Evolutionary conservation across 2,113 vertebrate genomes (phyloP).

Genomic region (Zeus faber): DNA sequence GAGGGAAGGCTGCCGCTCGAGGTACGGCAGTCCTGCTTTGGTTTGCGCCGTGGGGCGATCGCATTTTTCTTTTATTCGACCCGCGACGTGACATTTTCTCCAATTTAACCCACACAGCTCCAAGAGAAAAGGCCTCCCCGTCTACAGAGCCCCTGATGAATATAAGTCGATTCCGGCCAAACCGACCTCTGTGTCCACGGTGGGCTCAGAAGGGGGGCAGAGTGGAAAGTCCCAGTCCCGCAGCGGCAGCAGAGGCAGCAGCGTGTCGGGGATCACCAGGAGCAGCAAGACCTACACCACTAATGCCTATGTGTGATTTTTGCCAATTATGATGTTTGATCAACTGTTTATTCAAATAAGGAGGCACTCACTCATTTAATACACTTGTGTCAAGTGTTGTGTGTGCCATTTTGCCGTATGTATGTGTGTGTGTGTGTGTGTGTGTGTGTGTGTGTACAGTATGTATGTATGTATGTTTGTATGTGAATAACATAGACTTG

Average conservation of each 20-base stretch:
- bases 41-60: neutral
- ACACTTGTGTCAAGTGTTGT: too few relatives aligned
- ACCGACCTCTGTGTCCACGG: slow-evolving; percentile 24
- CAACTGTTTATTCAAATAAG: neutral
- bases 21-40: slow-evolving; percentile 35
- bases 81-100: too few relatives aligned
- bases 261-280: slow-evolving; percentile 37
- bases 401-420: neutral
- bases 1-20: slow-evolving; percentile 60
- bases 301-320: slow-evolving; percentile 80
- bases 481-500: too few relatives aligned
- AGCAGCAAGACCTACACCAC: slow-evolving; percentile 69
- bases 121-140: slow-evolving; percentile 11
- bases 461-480: too few relatives aligned
- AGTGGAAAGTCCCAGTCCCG: slow-evolving; percentile 43
- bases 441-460: neutral
- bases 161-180: slow-evolving; percentile 29
- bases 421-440: slow-evolving; percentile 2
- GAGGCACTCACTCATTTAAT: neutral
- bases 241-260: slow-evolving; percentile 43
- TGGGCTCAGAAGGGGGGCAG: slow-evolving; percentile 14
- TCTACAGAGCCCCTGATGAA: slow-evolving; percentile 22
- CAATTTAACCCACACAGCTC: slow-evolving; percentile 34
- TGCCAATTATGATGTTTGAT: too few relatives aligned
- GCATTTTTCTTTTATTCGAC: neutral